These are phyloP conservation scores for Cercopithecus mona DNA, from an alignment of 2,113 vertebrate species.

Conservation along the genomic window DNA sequence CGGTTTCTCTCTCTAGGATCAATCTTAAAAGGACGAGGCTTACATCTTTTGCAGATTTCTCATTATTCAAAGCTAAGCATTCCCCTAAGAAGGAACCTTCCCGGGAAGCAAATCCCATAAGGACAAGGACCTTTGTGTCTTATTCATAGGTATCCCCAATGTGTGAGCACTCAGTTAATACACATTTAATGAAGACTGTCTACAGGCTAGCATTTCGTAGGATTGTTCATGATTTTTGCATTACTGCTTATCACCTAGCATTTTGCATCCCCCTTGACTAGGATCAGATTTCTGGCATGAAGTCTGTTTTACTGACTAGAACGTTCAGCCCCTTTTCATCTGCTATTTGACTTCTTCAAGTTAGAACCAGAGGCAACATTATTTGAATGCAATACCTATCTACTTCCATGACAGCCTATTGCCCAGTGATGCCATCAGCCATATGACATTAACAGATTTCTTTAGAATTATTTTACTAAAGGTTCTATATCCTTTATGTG, in stretches of 20 bases:
- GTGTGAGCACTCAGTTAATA: background rate
- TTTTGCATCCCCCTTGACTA: background rate
- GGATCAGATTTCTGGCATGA: background rate
- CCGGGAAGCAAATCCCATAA: background rate
- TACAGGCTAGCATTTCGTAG: background rate
- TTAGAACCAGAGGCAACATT: background rate
- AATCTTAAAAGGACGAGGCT: background rate
- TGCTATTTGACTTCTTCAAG: background rate
- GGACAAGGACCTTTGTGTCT: background rate
- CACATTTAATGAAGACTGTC: background rate
- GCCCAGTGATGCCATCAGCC: background rate
- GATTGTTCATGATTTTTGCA: background rate
- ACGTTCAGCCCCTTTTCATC: background rate
- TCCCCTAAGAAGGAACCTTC: background rate
- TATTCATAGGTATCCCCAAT: background rate
- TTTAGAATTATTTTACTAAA: background rate
- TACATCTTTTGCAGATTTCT: background rate
- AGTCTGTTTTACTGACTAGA: background rate
- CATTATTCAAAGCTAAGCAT: background rate
- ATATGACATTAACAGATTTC: background rate
- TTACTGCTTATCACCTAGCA: background rate
- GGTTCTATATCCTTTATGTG: background rate
- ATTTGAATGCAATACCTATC: background rate
- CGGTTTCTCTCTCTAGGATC: background rate
- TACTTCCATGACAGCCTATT: background rate